Conservation (phyloP, 1,140 invertebrate species). For the Nasonia giraulti region DNA sequence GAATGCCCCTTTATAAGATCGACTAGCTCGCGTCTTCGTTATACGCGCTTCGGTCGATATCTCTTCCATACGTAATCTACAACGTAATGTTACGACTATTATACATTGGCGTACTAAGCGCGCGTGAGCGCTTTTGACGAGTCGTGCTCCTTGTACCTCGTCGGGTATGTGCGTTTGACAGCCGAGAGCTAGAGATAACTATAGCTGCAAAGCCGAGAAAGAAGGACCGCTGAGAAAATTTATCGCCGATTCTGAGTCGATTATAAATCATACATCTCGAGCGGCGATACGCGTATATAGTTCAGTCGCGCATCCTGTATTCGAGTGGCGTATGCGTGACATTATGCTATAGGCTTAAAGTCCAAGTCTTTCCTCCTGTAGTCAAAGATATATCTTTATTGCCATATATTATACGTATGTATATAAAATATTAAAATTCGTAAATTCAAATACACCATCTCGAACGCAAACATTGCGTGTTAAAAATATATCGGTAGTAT, state of each 20-base stretch:
- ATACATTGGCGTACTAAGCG: not conserved
- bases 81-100: not conserved
- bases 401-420: not conserved
- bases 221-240: not conserved
- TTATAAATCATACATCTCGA: not conserved
- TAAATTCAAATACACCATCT: too few species aligned
- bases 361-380: not conserved
- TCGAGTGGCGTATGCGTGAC: too few species aligned
- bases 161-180: too few species aligned
- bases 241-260: not conserved
- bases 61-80: not conserved
- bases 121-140: too few species aligned
- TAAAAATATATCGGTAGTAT: too few species aligned
- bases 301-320: not conserved
- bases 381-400: not conserved
- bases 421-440: not conserved
- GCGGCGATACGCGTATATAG: not conserved
- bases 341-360: too few species aligned
- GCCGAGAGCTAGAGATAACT: not conserved
- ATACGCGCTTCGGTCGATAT: conserved; percentile 12
- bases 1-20: conserved; percentile 40
- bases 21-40: not conserved
- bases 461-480: too few species aligned
- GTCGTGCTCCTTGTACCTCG: too few species aligned
- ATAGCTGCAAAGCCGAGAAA: not conserved